Evolutionary conservation across 2,888 invertebrate genomes (phyloP).

Genomic region (Amiota mariae): DNA sequence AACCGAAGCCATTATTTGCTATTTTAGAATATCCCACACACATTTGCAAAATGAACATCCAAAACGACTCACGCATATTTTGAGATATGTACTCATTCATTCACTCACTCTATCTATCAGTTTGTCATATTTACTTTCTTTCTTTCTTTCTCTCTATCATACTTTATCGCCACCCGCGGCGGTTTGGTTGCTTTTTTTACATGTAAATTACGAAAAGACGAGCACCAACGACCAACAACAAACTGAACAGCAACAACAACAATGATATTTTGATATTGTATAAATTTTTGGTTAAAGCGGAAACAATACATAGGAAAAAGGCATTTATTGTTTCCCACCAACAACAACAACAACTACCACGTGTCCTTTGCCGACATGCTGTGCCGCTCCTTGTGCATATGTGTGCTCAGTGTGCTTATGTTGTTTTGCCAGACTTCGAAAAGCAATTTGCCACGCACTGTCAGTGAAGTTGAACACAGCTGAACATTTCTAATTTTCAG

Average conservation of each 20-base stretch:
- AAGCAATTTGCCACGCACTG: constrained; percentile 68
- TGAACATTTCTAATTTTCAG: constrained; percentile 66
- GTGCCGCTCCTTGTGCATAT: constrained; percentile 17
- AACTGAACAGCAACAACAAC: neutral
- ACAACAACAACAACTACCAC: constrained; percentile 47
- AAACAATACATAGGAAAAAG: constrained; percentile 47
- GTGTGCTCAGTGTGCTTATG: constrained; percentile 20
- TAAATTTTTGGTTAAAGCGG: constrained; percentile 55
- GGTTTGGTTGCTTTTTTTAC: constrained; percentile 43
- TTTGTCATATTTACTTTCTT: neutral
- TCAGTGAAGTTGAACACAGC: constrained; percentile 66
- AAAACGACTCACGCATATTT: too few species aligned
- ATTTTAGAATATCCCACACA: constrained; percentile 34
- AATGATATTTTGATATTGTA: constrained; percentile 18
- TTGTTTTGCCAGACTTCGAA: constrained; percentile 52
- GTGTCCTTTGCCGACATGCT: neutral
- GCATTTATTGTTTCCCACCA: constrained; percentile 57
- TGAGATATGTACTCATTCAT: too few species aligned
- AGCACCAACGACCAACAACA: constrained; percentile 20
- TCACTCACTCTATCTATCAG: neutral
- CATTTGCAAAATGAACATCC: neutral
- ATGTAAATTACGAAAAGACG: constrained; percentile 53
- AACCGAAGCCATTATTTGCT: constrained; percentile 51
- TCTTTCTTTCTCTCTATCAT: neutral
- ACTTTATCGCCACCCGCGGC: neutral